These are phyloP conservation scores for Clunio marinus DNA, from an alignment of 2,888 invertebrate species.

Conservation along the genomic window DNA sequence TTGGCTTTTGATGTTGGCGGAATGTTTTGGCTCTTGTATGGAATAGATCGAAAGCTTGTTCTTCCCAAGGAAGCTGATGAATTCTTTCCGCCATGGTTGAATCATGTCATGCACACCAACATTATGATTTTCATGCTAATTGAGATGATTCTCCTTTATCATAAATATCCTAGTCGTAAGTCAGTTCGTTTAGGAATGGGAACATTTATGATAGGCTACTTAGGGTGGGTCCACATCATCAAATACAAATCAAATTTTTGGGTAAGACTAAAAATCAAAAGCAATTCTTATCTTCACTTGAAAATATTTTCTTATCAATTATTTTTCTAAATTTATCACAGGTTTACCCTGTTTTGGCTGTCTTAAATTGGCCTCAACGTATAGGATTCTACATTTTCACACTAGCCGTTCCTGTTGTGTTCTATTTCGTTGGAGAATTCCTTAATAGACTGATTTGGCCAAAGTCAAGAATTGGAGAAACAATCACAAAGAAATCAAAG, in stretches of 20 bases:
- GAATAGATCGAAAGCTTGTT: constrained; percentile 83
- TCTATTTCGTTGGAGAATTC: constrained; percentile 50
- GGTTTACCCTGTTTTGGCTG: constrained; percentile 79
- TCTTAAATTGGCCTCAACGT: constrained; percentile 63
- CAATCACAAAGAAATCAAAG: background rate
- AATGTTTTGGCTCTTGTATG: constrained; percentile 86
- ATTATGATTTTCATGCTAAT: constrained; percentile 73
- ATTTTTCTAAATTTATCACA: too few species aligned
- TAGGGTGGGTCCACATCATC: constrained; percentile 68
- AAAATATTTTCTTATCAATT: too few species aligned
- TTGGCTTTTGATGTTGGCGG: constrained; percentile 79
- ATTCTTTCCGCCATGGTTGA: constrained; percentile 73
- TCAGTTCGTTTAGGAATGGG: constrained; percentile 60
- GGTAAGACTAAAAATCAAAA: constrained; percentile 77
- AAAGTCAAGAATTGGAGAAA: background rate
- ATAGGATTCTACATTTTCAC: constrained; percentile 63
- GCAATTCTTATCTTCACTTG: constrained; percentile 65
- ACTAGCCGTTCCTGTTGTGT: constrained; percentile 52
- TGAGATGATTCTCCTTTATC: constrained; percentile 70
- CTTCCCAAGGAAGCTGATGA: constrained; percentile 78
- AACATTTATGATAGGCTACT: constrained; percentile 53
- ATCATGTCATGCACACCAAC: constrained; percentile 88
- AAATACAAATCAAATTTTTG: constrained; percentile 51
- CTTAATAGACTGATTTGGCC: background rate
- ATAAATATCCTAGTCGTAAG: constrained; percentile 68